Conservation (phyloP, 1,140 invertebrate genomes). For the Panagrolaimus sp. region DNA sequence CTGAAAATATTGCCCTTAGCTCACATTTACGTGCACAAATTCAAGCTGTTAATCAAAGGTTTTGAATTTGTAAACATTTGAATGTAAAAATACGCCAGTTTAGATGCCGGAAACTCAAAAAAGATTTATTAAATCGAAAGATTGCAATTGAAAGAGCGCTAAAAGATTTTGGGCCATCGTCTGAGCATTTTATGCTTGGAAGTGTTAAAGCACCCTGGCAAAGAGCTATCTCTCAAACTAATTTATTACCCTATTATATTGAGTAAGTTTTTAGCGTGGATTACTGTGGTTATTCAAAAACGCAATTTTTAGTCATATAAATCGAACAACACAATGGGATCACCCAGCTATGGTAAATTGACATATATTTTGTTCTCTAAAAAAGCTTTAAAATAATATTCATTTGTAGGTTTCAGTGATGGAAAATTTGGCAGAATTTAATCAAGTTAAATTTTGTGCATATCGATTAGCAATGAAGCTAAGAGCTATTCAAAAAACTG, state of each 20-base stretch:
- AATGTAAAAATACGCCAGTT: no score
- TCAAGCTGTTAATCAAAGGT: conserved; percentile 37
- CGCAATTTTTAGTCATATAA: conserved; percentile 60
- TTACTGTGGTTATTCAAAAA: background rate
- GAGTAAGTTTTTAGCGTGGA: conserved; percentile 43
- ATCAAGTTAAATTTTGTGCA: conserved; percentile 94
- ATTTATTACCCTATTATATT: conserved; percentile 54
- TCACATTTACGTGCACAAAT: conserved; percentile 37
- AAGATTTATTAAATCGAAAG: conserved; percentile 36
- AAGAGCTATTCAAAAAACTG: conserved; percentile 75
- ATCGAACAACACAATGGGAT: conserved; percentile 66
- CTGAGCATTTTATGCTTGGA: conserved; percentile 54
- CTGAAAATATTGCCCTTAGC: conserved; percentile 42
- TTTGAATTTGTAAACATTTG: no score
- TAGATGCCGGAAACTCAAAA: conserved; percentile 36
- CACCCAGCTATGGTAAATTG: conserved; percentile 84
- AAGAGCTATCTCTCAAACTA: conserved; percentile 51
- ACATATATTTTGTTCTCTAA: no score
- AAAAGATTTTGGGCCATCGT: conserved; percentile 53
- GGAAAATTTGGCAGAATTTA: conserved; percentile 79
- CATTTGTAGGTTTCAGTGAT: conserved; percentile 63
- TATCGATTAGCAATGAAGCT: conserved; percentile 97
- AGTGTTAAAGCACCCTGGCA: conserved; percentile 46
- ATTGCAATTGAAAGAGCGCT: conserved; percentile 56
- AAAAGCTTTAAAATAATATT: no score